A percentile compares a stretch with the other conserved stretches of the same genome.
Evolutionary conservation across 2,888 invertebrate species (phyloP).

Genomic region (Polymixis flavicincta): DNA sequence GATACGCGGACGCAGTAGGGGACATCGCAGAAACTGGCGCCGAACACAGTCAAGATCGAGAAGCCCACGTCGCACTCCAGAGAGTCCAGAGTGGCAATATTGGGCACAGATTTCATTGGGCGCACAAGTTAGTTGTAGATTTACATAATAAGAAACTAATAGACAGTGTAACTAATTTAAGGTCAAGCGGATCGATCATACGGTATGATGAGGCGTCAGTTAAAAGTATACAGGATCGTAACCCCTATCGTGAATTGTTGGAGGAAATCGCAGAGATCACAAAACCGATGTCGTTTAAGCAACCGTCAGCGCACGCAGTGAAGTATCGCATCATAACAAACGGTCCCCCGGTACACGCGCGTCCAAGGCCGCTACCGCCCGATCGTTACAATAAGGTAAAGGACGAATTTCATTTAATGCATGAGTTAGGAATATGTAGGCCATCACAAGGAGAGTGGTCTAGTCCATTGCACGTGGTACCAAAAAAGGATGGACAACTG

Average conservation of each 20-base stretch:
- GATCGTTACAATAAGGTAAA: constrained; percentile 1
- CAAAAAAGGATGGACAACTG: not conserved
- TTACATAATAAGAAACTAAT: no score
- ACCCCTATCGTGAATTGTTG: not conserved
- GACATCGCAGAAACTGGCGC: not conserved
- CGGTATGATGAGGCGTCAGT: not conserved
- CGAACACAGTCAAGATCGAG: not conserved
- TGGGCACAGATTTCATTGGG: not conserved
- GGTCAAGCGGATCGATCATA: not conserved
- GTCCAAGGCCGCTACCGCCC: constrained; percentile 9
- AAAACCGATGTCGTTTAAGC: not conserved
- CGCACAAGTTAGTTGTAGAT: no score
- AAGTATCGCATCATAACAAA: not conserved
- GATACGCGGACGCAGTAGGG: not conserved
- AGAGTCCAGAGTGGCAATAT: not conserved
- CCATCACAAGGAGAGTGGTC: not conserved
- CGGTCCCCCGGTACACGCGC: constrained; percentile 3
- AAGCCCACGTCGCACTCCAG: not conserved
- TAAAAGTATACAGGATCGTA: not conserved
- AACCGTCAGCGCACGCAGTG: not conserved
- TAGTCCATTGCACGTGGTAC: not conserved
- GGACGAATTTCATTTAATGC: not conserved
- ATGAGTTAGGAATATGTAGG: constrained; percentile 2
- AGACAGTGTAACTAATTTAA: not conserved
- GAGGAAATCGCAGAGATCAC: constrained; percentile 6